Conservation (phyloP, 2,888 invertebrate genomes). For the Nemotelus nigrinus region DNA sequence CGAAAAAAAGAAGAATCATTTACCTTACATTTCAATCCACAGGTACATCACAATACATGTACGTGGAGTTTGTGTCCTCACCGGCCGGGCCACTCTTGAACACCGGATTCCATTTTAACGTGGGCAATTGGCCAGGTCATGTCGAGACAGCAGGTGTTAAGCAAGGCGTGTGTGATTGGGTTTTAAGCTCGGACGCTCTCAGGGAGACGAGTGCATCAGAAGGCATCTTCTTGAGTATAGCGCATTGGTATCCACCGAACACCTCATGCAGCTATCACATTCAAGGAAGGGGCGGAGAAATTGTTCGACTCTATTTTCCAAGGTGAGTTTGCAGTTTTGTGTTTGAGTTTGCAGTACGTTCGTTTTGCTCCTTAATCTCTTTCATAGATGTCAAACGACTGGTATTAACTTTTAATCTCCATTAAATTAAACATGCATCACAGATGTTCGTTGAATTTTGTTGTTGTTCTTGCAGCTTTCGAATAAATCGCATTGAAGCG, state of each 20-base stretch:
- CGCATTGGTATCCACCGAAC: conserved; percentile 94
- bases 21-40: neutral
- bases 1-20: too few species aligned
- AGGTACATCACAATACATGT: conserved; percentile 86
- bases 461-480: conserved; percentile 70
- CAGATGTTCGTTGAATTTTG: too few species aligned
- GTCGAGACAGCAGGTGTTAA: conserved; percentile 88
- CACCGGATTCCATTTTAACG: conserved; percentile 94
- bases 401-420: too few species aligned
- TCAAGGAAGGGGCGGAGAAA: conserved; percentile 85
- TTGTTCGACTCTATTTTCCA: conserved; percentile 89
- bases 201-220: conserved; percentile 82
- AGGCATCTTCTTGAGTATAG: conserved; percentile 89
- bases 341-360: neutral
- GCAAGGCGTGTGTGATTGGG: conserved; percentile 89
- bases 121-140: conserved; percentile 93
- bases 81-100: conserved; percentile 89
- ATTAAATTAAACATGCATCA: too few species aligned
- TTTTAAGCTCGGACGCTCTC: conserved; percentile 83
- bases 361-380: too few species aligned
- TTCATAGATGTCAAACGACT: too few species aligned
- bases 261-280: conserved; percentile 92
- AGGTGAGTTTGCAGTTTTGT: conserved; percentile 67
- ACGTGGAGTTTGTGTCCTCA: conserved; percentile 89
- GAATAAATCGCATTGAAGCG: conserved; percentile 88